A percentile compares a stretch with the other conserved stretches of the same genome.
Conservation (phyloP, 2,797 vertebrate genomes). For the Acrocephalus scirpaceus region DNA sequence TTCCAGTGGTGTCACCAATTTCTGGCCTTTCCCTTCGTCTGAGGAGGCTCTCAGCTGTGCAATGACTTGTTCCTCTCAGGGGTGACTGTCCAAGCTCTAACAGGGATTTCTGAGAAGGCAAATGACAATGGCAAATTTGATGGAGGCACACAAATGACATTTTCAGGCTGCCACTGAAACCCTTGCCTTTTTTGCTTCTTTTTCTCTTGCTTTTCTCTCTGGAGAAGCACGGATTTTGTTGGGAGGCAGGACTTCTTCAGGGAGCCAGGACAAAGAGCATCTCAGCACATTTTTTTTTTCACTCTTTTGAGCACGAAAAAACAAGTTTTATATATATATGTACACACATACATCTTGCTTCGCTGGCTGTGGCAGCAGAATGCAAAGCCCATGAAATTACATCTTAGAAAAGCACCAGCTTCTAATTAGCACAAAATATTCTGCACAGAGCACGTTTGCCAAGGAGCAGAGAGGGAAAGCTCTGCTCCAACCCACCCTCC, state of each 20-base stretch:
- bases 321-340: neutral
- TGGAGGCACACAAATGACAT: neutral
- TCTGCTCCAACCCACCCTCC: neutral
- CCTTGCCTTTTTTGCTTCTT: neutral
- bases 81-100: neutral
- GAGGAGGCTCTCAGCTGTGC: neutral
- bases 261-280: neutral
- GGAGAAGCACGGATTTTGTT: neutral
- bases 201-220: neutral
- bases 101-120: neutral
- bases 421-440: slow-evolving; percentile 53
- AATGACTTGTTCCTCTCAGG: neutral
- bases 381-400: slow-evolving; percentile 34
- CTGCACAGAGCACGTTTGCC: neutral
- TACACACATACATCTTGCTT: neutral
- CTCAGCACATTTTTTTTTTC: neutral
- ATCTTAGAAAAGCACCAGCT: neutral
- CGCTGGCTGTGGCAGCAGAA: slow-evolving; percentile 8
- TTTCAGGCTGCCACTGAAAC: slow-evolving; percentile 8
- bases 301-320: neutral
- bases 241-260: neutral
- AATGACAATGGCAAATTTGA: neutral
- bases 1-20: neutral
- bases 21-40: neutral
- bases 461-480: neutral